Evolutionary conservation across 2,888 invertebrate genomes (phyloP), one percentile per base, ranked within the genome.

Genomic region (Saturnia pavonia): DNA sequence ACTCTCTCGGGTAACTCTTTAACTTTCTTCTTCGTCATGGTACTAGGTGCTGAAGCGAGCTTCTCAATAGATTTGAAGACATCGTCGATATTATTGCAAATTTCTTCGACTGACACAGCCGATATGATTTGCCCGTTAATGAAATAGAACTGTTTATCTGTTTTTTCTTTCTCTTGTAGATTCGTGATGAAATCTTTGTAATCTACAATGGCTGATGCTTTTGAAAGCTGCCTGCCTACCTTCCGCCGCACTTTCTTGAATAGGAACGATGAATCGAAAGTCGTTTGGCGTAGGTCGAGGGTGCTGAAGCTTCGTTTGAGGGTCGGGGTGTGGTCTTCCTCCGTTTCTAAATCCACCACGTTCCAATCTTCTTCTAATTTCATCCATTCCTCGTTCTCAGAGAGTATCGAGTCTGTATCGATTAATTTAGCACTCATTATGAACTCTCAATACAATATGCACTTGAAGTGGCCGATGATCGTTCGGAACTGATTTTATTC

Each of bases 51-150:
- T 0, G 88, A 86, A 16, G 84, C 86, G 0, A 93, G 75, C 65
- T 89, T 89, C 22, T 93, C 92, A 3, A 94, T 87, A 1, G 93
- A 92, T 74, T 87, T 89, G 76, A 94, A 93, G 1, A 93, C 85
- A 8, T 89, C 85, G 66, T 94, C 93, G 19, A 92, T 92, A 70
- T 84, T 84, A 16, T 85, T 82, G 68, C 92, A 92, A 11, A 92
- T 90, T 1, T 89, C 86, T 74, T 92, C 91, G 0, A 91, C 87
- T 0, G 92, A 92, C 0, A 79, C 79, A 0, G 91, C 91, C 1
- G 92, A 91, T 0, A 91, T 76, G 1, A 91, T 85, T 68, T 91
- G 87, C 0, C 91, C 91, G 73, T 84, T 88, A 71, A 90, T 78
- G 74, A 78, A 87, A 70, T 86, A 88, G 71, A 89, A 90, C 63